Percentiles rank a stretch among this genome's conserved stretches.
Evolutionary conservation across 2,888 invertebrate species (phyloP).

Genomic region (Polyploca ridens): DNA sequence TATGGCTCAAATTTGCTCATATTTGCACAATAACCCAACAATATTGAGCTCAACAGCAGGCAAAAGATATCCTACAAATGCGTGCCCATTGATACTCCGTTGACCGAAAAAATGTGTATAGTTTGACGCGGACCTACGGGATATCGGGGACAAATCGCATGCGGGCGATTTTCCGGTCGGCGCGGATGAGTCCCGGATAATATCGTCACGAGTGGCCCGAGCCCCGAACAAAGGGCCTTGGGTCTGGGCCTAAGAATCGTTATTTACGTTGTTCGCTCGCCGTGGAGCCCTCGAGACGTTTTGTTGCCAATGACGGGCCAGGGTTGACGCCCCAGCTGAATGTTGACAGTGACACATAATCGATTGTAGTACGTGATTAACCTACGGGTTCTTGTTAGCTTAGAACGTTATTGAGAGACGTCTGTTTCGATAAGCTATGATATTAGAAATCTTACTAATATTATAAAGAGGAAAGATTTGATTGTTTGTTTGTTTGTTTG

Average conservation of each 20-base stretch:
- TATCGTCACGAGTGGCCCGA: slow-evolving; percentile 2
- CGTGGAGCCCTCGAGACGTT: neutral
- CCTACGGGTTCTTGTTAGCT: neutral
- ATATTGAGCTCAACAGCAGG: slow-evolving; percentile 9
- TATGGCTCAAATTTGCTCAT: neutral
- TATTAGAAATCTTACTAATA: too few species aligned
- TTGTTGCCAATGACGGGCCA: neutral
- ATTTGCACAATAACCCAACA: neutral
- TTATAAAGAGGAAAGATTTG: too few species aligned
- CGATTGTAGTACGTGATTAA: neutral
- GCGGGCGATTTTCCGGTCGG: slow-evolving; percentile 30
- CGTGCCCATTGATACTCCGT: slow-evolving; percentile 1
- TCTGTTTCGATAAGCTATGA: neutral
- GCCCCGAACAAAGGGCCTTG: neutral
- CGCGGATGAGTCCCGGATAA: slow-evolving; percentile 19
- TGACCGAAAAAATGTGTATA: slow-evolving; percentile 22
- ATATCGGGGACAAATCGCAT: slow-evolving; percentile 26
- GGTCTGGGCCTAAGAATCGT: neutral
- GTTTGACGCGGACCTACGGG: slow-evolving; percentile 20
- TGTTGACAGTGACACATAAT: neutral
- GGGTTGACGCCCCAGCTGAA: neutral
- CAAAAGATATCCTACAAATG: slow-evolving; percentile 1
- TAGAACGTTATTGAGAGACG: neutral
- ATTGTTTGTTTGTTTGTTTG: too few species aligned
- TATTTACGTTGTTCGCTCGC: slow-evolving; percentile 6